Evolutionary conservation across 1,140 invertebrate genomes (phyloP).

Genomic region (Copidosoma floridanum): DNA sequence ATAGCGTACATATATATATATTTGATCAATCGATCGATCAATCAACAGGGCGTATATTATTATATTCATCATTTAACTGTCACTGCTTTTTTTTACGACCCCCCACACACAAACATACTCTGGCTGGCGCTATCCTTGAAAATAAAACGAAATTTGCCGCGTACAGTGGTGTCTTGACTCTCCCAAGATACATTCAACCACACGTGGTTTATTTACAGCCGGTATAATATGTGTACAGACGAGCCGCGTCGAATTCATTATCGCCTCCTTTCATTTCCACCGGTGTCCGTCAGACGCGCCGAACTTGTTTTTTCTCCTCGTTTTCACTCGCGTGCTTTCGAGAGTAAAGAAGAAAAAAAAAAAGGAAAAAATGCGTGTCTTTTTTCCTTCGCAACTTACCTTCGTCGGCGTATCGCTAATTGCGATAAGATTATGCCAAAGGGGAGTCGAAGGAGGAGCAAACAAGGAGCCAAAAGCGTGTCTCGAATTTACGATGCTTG

Average conservation of each 20-base stretch:
- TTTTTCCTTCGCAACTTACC: background rate
- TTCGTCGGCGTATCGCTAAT: background rate
- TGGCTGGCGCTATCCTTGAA: slow-evolving; percentile 10
- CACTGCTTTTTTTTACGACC: background rate
- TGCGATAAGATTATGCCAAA: slow-evolving; percentile 15
- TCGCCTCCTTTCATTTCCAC: slow-evolving; percentile 15
- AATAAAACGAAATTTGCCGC: background rate
- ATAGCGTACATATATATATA: no score
- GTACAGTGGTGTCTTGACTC: background rate
- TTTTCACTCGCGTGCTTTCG: no score
- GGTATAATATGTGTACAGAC: background rate
- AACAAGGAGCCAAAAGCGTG: background rate
- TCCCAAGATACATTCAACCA: slow-evolving; percentile 6
- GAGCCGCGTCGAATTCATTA: slow-evolving; percentile 11
- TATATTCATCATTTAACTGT: no score
- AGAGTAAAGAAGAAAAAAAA: background rate
- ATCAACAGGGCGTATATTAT: no score
- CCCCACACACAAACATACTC: no score
- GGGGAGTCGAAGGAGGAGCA: background rate
- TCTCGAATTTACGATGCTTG: no score
- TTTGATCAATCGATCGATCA: no score
- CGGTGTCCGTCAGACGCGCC: background rate
- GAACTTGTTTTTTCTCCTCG: no score
- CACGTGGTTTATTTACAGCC: background rate
- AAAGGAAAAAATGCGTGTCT: no score